phyloP scores from a whole-genome alignment of 2,888 invertebrate genomes.

The Heliconius sara region DNA sequence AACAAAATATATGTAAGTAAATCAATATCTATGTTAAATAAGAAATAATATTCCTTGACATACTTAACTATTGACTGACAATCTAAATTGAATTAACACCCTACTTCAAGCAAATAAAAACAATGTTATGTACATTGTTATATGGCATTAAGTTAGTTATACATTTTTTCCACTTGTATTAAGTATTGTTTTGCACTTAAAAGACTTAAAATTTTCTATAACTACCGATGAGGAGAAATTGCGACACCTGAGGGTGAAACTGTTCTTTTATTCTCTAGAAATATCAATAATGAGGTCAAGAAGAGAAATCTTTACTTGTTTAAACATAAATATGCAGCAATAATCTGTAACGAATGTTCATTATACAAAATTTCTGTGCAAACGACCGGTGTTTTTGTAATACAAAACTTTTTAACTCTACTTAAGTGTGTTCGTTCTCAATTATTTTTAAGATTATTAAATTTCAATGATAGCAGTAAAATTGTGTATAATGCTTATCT shows the following conservation, averaged over 20 bases:
- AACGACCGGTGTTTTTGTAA: not conserved
- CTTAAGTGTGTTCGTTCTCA: not conserved
- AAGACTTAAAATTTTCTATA: conserved; percentile 23
- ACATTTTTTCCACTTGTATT: no score
- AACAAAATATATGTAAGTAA: conserved; percentile 4
- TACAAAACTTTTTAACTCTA: not conserved
- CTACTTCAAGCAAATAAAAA: not conserved
- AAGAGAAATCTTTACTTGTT: conserved; percentile 37
- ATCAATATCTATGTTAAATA: conserved; percentile 25
- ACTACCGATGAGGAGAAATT: conserved; percentile 30
- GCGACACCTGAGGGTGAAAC: conserved; percentile 27
- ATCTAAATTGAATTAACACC: conserved; percentile 14
- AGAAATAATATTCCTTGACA: conserved; percentile 37
- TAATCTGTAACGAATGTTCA: conserved; percentile 30
- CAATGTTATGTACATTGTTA: no score
- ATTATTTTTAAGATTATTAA: not conserved
- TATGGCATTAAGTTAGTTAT: not conserved
- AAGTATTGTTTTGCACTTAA: not conserved
- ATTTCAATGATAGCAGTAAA: not conserved
- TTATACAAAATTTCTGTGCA: conserved; percentile 1
- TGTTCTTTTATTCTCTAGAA: conserved; percentile 37
- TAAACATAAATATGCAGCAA: conserved; percentile 31
- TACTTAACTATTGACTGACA: conserved; percentile 15
- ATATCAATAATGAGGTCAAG: conserved; percentile 31
- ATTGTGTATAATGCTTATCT: not conserved